Conservation (phyloP, 2,888 invertebrate genomes). For the Leucophenga montana region DNA sequence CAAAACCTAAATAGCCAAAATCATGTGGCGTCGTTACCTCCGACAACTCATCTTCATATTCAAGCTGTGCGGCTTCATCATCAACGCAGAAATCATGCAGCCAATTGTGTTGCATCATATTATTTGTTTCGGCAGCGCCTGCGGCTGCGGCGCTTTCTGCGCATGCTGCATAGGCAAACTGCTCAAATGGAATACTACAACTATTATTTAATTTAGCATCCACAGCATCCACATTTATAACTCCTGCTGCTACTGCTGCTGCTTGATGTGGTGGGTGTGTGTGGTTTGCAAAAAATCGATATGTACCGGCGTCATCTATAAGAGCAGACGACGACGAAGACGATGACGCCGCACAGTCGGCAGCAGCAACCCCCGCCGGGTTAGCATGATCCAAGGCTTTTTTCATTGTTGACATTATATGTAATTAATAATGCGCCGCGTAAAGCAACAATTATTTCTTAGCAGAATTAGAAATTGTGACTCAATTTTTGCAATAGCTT, state of each 20-base stretch:
- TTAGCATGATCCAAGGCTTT: too few relatives aligned
- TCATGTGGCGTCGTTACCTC: conserved; percentile 29
- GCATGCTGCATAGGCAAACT: conserved; percentile 53
- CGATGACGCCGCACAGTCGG: conserved; percentile 40
- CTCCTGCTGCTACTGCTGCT: neutral
- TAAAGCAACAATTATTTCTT: too few relatives aligned
- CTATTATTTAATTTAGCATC: conserved; percentile 4
- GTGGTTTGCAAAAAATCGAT: conserved; percentile 57
- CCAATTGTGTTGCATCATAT: conserved; percentile 1
- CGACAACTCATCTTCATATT: conserved; percentile 61
- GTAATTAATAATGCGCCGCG: too few relatives aligned
- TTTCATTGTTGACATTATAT: too few relatives aligned
- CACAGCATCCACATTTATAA: conserved; percentile 40
- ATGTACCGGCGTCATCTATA: conserved; percentile 39
- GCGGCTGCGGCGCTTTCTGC: conserved; percentile 41
- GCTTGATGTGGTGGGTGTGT: conserved; percentile 11
- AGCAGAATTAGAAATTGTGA: too few relatives aligned
- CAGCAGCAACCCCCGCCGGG: neutral
- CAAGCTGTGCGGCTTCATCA: conserved; percentile 55
- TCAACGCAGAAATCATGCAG: conserved; percentile 36
- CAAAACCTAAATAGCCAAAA: conserved; percentile 12
- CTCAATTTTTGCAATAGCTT: too few relatives aligned
- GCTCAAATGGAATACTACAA: conserved; percentile 42
- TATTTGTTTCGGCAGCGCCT: neutral
- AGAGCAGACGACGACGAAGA: conserved; percentile 40